Base-by-base conservation (phyloP, 2,113 vertebrate species). In the Vidua chalybeata region DNA sequence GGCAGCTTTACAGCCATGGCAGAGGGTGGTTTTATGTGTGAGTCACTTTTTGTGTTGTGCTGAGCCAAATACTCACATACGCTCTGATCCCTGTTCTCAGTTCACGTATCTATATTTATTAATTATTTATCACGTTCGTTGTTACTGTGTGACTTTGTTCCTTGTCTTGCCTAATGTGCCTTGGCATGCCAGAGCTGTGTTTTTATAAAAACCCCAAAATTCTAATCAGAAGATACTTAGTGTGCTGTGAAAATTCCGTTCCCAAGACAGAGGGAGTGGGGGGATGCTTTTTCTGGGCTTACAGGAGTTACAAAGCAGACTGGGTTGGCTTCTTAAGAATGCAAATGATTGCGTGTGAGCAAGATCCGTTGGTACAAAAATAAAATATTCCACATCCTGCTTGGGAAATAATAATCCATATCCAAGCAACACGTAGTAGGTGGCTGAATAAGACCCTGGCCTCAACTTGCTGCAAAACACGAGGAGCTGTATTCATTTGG, bases 1-100 rank as follows among this genome's bases (percentile, higher is more conserved):
- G 56, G 64, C 72, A 84, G 72, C 64, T 37, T 56, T 33, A 4
- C 33, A 84, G 64, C 72, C 72, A 2, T 1, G 1, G 49, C 1
- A 15, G 59, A 22, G 31, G 1, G 4, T n/a, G 64, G 5, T 30
- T 87, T 46, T 33, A 5, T 16, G 8, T 13, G 11, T 3, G 37
- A 56, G 9, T 28, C 21, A 17, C 33, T 46, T 68, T 63, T 58
- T 5, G 8, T 17, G 22, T 16, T 37, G 5, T 13, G 7, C 31
- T 16, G 13, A 79, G 30, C 55, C 48, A 55, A 24, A 13, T 0
- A 13, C 1, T n/a, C 54, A 9, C 15, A 0, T 0, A 1, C 0
- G 1, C 45, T 68, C 43, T 22, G 7, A 24, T 49, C 13, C 20
- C 26, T 2, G 6, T 2, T 35, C 39, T 49, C 23, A 2, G 41